Conservation (phyloP, 2,113 vertebrate species). For the Forbesichthys papilliferus region DNA sequence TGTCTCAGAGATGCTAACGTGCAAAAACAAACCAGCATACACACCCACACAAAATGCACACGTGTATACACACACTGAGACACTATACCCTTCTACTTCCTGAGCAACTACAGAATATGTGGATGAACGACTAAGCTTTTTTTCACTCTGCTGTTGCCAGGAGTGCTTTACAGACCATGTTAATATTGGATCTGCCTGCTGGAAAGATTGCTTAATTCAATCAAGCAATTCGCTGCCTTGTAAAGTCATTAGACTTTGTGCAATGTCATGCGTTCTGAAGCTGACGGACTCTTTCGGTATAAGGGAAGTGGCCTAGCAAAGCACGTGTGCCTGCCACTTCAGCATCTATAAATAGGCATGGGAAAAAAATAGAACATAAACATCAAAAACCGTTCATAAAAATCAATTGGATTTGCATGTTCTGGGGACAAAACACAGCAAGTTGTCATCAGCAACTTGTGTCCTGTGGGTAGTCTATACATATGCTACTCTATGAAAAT, state of each 20-base stretch:
- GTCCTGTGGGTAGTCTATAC: background rate
- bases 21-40: conserved; percentile 6
- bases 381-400: conserved; percentile 21
- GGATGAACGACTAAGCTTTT: conserved; percentile 62
- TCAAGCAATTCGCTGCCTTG: conserved; percentile 62
- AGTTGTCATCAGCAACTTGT: conserved; percentile 17
- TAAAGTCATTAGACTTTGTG: conserved; percentile 73
- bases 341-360: conserved; percentile 65
- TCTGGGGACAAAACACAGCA: conserved; percentile 23
- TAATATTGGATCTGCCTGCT: conserved; percentile 60
- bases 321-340: conserved; percentile 45
- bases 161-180: conserved; percentile 68
- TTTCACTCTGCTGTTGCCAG: conserved; percentile 54
- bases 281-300: conserved; percentile 33
- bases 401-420: conserved; percentile 56
- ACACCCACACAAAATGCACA: conserved; percentile 21
- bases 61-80: conserved; percentile 25
- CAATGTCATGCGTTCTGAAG: conserved; percentile 68
- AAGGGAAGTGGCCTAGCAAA: conserved; percentile 40
- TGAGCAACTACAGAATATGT: conserved; percentile 68
- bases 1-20: background rate
- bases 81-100: conserved; percentile 53
- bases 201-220: conserved; percentile 65
- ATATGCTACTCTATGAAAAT: conserved; percentile 9
- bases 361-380: conserved; percentile 51